These are phyloP conservation scores for Melanotaenia parkinsoni DNA, from an alignment of 2,797 vertebrate genomes.

Conservation along the genomic window DNA sequence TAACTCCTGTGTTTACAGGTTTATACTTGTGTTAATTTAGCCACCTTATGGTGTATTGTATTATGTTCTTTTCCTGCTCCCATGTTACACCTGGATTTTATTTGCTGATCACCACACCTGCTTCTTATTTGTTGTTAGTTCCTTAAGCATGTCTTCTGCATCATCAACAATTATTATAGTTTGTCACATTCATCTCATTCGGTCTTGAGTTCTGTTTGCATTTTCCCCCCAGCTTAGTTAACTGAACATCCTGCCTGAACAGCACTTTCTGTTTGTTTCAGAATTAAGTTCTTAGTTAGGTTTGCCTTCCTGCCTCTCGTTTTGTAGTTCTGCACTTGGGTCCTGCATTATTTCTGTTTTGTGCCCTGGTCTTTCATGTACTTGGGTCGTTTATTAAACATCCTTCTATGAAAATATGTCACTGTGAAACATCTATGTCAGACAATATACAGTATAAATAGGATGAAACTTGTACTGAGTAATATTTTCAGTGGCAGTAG, in stretches of 20 bases:
- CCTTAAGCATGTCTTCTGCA: no score
- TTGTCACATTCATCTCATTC: no score
- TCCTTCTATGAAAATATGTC: slow-evolving; percentile 17
- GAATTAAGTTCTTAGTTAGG: no score
- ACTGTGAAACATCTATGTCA: slow-evolving; percentile 42
- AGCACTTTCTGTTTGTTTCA: no score
- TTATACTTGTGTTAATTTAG: neutral
- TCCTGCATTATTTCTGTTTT: slow-evolving; percentile 41
- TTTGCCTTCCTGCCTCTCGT: no score
- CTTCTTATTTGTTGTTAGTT: neutral
- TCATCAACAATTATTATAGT: no score
- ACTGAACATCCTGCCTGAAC: no score
- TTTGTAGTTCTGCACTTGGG: no score
- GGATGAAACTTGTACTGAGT: slow-evolving; percentile 13
- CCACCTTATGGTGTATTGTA: neutral
- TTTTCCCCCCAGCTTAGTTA: no score
- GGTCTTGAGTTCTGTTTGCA: no score
- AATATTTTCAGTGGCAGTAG: slow-evolving; percentile 17
- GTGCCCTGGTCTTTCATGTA: slow-evolving; percentile 28
- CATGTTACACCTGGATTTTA: neutral
- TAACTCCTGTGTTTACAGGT: neutral
- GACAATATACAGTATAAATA: slow-evolving; percentile 24
- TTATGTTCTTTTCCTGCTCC: neutral
- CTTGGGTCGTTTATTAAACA: slow-evolving; percentile 50
- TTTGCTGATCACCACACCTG: neutral